phyloP scores from a whole-genome alignment of 2,113 vertebrate genomes.

The Rhinolophus ferrumequinum region DNA sequence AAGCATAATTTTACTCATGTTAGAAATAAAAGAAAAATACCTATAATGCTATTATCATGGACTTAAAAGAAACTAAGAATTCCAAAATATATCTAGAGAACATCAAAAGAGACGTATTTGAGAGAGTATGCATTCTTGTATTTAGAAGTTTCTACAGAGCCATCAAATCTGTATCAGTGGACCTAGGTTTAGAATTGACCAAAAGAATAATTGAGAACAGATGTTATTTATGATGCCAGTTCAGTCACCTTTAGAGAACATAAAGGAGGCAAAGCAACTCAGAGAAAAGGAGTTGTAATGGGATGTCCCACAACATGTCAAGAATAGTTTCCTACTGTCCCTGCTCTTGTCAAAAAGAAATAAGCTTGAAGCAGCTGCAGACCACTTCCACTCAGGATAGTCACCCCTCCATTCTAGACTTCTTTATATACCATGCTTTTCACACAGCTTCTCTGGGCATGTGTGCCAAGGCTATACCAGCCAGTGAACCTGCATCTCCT shows the following conservation, averaged over 20 bases:
- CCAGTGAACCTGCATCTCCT: background rate
- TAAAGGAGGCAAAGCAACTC: background rate
- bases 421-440: background rate
- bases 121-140: background rate
- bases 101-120: background rate
- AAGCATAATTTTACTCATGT: background rate
- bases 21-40: background rate
- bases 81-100: background rate
- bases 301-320: background rate
- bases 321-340: background rate
- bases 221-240: background rate
- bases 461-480: background rate
- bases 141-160: background rate
- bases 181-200: background rate
- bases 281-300: background rate
- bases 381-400: background rate
- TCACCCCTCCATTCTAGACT: rapidly evolving
- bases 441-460: background rate
- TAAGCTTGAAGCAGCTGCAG: rapidly evolving
- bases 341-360: background rate
- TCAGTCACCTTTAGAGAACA: background rate
- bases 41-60: background rate
- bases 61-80: background rate
- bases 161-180: background rate
- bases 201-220: background rate